Evolutionary conservation across 1,140 invertebrate species (phyloP).

Genomic region (Aphidius gifuensis): DNA sequence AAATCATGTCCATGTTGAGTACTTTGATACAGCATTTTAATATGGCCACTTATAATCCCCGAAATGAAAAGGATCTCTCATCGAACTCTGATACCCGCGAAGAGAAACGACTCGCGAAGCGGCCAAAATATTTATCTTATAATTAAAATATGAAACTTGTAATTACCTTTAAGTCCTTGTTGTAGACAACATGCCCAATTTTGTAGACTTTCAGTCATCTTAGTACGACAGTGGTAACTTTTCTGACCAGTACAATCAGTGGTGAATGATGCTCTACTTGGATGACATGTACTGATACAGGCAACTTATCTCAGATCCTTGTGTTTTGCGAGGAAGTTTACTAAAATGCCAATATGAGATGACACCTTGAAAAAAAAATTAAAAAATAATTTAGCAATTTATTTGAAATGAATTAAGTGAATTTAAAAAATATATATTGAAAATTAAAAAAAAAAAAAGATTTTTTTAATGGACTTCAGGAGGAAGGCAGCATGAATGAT

Average conservation of each 20-base stretch:
- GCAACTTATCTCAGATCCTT: conserved; percentile 99
- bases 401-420: too few relatives aligned
- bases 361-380: conserved; percentile 71
- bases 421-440: conserved; percentile 6
- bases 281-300: conserved; percentile 99
- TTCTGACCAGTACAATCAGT: conserved; percentile 99
- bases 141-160: conserved; percentile 5
- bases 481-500: conserved; percentile 70
- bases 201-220: conserved; percentile 99
- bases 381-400: neutral
- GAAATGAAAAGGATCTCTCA: conserved; percentile 1
- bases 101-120: conserved; percentile 11
- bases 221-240: conserved; percentile 98
- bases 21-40: conserved; percentile 29
- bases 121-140: conserved; percentile 12
- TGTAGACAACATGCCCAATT: conserved; percentile 90
- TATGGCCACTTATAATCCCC: conserved; percentile 18
- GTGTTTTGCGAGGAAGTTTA: conserved; percentile 98
- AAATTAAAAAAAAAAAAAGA: neutral
- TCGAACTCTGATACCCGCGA: conserved; percentile 5
- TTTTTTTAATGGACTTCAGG: conserved; percentile 55
- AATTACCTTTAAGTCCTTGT: conserved; percentile 88
- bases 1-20: conserved; percentile 24
- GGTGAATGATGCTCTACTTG: conserved; percentile 95
- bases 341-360: conserved; percentile 99